Base-by-base conservation (phyloP, 2,797 vertebrate genomes). In the Sus cebifrons region DNA sequence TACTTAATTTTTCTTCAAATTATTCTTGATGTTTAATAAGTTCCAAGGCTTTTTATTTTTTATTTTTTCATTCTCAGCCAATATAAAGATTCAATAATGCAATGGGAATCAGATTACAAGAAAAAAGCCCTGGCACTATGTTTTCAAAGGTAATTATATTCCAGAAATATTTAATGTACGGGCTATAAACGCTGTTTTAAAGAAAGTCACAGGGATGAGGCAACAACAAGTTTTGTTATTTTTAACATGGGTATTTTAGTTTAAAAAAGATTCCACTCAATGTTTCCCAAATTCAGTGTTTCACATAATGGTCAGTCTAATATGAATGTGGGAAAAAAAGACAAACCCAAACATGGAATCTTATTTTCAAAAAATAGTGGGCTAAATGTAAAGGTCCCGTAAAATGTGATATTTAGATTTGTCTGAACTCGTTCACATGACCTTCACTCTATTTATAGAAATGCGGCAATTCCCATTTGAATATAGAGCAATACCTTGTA, bases 401-500 rank as follows among this genome's bases (percentile, higher is more conserved):
- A 98, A 98, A 98, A 99, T 98, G 98, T 98, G 98, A 97, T 98
- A 98, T 98, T 98, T 98, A 97, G 97, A 98, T 98, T 98, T 97
- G 98, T 98, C 98, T 98, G 97, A 97, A 89, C 98, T 98, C 93
- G 96, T 99, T 99, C 99, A 99, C 99, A 99, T 98, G 99, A 99
- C 99, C 98, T 98, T 95, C 97, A 0, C 95, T 96, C 98, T 99
- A 99, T 99, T 99, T 99, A 98, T 99, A 98, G 99, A 96, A 96
- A 98, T 44, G 89, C 96, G 98, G 98, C 98, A 98, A 98, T 98
- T 99, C 98, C 98, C 98, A 98, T 98, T 99, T 98, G 99, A 99
- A 98, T 98, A 98, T 96, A 98, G 98, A 98, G 99, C 98, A 99
- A 99, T 99, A 99, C 99, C 99, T 99, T 99, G 98, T 98, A 98